These are phyloP conservation scores for Notarius lentiginosus DNA, from an alignment of 2,113 vertebrate genomes.

Conservation along the genomic window DNA sequence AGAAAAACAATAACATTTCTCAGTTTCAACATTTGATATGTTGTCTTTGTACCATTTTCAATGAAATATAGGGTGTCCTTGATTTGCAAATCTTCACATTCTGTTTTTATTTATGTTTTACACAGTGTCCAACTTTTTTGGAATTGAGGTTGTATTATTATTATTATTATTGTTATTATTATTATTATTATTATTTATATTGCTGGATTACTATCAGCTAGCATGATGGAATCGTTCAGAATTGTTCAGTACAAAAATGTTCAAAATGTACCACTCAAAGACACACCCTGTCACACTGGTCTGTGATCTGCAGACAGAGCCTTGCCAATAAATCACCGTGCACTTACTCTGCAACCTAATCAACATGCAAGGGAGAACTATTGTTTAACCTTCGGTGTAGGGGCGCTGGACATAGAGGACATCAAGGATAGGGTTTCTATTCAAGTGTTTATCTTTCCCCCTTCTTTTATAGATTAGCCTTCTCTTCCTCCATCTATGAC, in stretches of 20 bases:
- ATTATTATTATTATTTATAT: background rate
- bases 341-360: conserved; percentile 32
- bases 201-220: background rate
- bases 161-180: too few relatives aligned
- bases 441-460: background rate
- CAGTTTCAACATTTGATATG: too few relatives aligned
- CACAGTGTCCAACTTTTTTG: too few relatives aligned
- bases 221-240: background rate
- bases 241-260: background rate
- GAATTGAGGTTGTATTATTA: too few relatives aligned
- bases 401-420: background rate
- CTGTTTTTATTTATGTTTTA: too few relatives aligned
- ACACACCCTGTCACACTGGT: background rate
- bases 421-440: background rate
- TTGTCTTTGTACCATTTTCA: too few relatives aligned
- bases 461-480: background rate
- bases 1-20: too few relatives aligned
- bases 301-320: background rate
- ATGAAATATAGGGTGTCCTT: too few relatives aligned
- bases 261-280: background rate
- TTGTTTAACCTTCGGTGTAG: background rate
- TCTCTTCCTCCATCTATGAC: background rate
- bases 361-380: conserved; percentile 28
- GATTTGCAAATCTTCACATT: too few relatives aligned
- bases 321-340: conserved; percentile 19